These are phyloP conservation scores for Drosophila oshimai DNA, from an alignment of 1,140 invertebrate species.

Conservation along the genomic window DNA sequence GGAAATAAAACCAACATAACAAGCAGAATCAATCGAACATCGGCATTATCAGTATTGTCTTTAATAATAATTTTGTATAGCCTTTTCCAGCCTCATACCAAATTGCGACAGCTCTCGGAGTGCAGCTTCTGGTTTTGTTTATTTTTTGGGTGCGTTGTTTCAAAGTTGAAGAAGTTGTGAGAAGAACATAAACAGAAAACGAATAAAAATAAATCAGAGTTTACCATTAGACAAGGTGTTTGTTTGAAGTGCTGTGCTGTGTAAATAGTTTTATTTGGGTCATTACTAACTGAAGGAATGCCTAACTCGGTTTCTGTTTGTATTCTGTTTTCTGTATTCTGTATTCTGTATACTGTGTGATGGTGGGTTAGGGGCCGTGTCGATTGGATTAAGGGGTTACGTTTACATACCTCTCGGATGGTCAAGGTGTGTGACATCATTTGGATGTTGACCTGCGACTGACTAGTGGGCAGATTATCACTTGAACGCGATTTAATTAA, in stretches of 20 bases:
- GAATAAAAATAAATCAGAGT: conserved; percentile 46
- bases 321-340: neutral
- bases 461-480: conserved; percentile 94
- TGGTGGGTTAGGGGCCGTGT: neutral
- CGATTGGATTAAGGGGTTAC: neutral
- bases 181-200: conserved; percentile 49
- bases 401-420: conserved; percentile 91
- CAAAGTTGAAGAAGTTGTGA: conserved; percentile 35
- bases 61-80: conserved; percentile 41
- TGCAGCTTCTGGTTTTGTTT: conserved; percentile 80
- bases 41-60: conserved; percentile 54
- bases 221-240: conserved; percentile 43
- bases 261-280: neutral
- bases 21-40: conserved; percentile 52
- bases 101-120: conserved; percentile 83
- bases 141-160: conserved; percentile 29
- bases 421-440: conserved; percentile 96
- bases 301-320: conserved; percentile 46
- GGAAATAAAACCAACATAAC: conserved; percentile 19
- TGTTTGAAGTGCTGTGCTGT: conserved; percentile 27
- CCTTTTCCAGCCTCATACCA: conserved; percentile 74
- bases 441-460: conserved; percentile 95
- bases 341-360: conserved; percentile 9
- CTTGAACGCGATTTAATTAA: conserved; percentile 90
- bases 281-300: conserved; percentile 13